Evolutionary conservation across 2,113 vertebrate species (phyloP).

Genomic region (Excalfactoria chinensis): DNA sequence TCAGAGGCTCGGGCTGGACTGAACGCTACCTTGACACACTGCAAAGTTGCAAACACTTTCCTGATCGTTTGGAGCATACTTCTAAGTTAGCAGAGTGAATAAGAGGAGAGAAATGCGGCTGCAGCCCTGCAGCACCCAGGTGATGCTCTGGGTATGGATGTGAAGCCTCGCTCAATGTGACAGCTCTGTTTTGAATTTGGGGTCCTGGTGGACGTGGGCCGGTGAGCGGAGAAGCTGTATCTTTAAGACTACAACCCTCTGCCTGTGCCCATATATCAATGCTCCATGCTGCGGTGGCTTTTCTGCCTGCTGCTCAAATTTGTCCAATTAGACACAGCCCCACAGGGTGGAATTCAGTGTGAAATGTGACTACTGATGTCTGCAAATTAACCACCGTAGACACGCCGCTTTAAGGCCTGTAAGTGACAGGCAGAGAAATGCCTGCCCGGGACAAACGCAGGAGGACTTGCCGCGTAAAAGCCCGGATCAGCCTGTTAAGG

Average conservation of each 20-base stretch:
- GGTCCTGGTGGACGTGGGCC: conserved; percentile 14
- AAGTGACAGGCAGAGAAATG: conserved; percentile 71
- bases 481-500: conserved; percentile 64
- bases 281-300: conserved; percentile 79
- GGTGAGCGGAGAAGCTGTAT: conserved; percentile 26
- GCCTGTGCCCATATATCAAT: conserved; percentile 84
- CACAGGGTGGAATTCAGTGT: conserved; percentile 88
- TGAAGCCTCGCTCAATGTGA: accelerated
- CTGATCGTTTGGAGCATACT: not conserved
- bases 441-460: conserved; percentile 46
- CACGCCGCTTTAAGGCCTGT: conserved; percentile 71
- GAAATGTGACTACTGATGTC: conserved; percentile 87
- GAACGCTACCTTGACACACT: not conserved
- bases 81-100: not conserved
- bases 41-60: not conserved
- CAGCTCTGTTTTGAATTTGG: not conserved
- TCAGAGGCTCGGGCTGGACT: not conserved
- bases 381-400: conserved; percentile 82
- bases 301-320: conserved; percentile 95
- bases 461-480: conserved; percentile 38
- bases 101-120: not conserved
- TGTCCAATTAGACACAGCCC: conserved; percentile 97
- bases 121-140: not conserved
- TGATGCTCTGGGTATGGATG: accelerated
- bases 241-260: conserved; percentile 67